Base-by-base conservation (phyloP, 2,113 vertebrate genomes). In the Pituophis catenifer region DNA sequence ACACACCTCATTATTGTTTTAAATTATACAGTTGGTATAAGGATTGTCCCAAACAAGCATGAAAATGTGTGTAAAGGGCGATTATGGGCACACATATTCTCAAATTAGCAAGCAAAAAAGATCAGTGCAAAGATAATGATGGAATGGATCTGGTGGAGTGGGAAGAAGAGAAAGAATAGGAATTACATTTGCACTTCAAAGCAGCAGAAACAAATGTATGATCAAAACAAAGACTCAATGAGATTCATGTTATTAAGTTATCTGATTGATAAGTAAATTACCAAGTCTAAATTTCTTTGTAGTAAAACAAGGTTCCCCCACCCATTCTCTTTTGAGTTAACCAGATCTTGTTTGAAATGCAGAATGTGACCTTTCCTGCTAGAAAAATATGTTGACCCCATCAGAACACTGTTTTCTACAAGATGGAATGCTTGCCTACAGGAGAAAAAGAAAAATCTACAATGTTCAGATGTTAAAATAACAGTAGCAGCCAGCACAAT, bases 181-280 rank as follows among this genome's bases (percentile, higher is more conserved):
- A 91, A 50, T 1, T n/a, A 26, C 21, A 87, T 86, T 59, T 91
- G 38, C 81, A 59, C 81, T 91, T 81, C 54, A 92, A 33, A 65
- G 21, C n/a, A 29, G 6, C 57, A 87, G 57, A 59, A 21, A 33
- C 29, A 62, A 92, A 88, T 92, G 38, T 11, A 52, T 23, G 33
- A 87, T 50, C 91, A 62, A 52, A 48, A 65, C 23, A 24, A 65
- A 62, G 44, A 65, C 10, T 26, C 86, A 88, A 88, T 91, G 38
- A 21, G 38, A 91, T 52, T 92, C 85, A 65, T 88, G 88, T 92
- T 17, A 92, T 12, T 17, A 92, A 88, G 48, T 88, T 88, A 88
- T 19, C 21, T 88, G 58, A 48, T 12, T 70, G 91, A 50, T 44
- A 88, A 52, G n/a, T 70, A n/a, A 59, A 59, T 92, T 88, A 65